These are phyloP conservation scores for Drosophila affinis DNA, from an alignment of 2,888 invertebrate genomes.

Conservation along the genomic window DNA sequence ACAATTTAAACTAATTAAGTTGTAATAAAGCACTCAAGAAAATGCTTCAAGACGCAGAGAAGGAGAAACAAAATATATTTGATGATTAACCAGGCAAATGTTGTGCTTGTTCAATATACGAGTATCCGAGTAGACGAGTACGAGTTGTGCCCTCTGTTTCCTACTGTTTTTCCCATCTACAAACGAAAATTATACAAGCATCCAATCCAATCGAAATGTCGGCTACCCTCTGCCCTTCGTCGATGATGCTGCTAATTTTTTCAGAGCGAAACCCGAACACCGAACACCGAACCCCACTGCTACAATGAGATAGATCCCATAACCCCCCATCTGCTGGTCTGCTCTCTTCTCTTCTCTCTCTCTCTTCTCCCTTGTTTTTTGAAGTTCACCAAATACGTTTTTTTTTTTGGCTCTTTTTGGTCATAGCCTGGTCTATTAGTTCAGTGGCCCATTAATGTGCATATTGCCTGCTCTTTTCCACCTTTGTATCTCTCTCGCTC, in stretches of 20 bases:
- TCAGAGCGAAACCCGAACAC: constrained; percentile 24
- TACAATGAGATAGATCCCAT: constrained; percentile 12
- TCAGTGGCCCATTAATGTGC: constrained; percentile 80
- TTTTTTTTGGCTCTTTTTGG: constrained; percentile 32
- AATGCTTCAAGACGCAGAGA: constrained; percentile 35
- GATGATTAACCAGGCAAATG: constrained; percentile 53
- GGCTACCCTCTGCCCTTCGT: constrained; percentile 32
- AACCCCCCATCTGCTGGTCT: constrained; percentile 11
- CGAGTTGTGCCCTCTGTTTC: constrained; percentile 22
- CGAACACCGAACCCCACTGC: constrained; percentile 15
- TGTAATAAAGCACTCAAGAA: constrained; percentile 77
- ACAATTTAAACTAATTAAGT: constrained; percentile 80
- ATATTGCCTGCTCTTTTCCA: constrained; percentile 60
- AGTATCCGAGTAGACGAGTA: not conserved
- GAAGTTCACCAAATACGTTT: constrained; percentile 67
- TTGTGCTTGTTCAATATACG: constrained; percentile 51
- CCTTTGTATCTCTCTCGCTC: constrained; percentile 22
- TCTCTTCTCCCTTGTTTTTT: constrained; percentile 27
- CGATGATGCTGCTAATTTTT: constrained; percentile 78
- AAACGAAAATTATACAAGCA: constrained; percentile 40
- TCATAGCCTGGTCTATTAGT: constrained; percentile 67
- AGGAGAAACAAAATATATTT: constrained; percentile 21
- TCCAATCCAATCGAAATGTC: constrained; percentile 45
- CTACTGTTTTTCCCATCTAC: constrained; percentile 39
- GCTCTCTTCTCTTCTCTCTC: constrained; percentile 3